Percentiles rank a stretch among this genome's conserved stretches.
Conservation (phyloP, 1,140 invertebrate species). For the Achatina immaculata region DNA sequence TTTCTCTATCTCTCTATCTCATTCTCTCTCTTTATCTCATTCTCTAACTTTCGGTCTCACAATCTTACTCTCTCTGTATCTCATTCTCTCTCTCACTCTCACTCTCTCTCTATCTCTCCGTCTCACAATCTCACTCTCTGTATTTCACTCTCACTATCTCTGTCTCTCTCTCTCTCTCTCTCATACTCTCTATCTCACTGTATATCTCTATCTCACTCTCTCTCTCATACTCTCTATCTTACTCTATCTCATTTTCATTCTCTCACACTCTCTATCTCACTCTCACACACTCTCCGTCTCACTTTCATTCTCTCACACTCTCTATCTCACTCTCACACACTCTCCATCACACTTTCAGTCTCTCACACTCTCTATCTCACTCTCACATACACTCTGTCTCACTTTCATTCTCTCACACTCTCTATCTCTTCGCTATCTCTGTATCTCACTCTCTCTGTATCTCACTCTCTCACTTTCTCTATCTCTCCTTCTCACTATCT, state of each 20-base stretch:
- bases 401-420: background rate
- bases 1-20: background rate
- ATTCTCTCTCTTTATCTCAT: background rate
- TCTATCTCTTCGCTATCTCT: too few relatives aligned
- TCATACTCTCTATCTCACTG: too few relatives aligned
- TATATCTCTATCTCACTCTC: background rate
- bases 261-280: constrained; percentile 13
- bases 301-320: constrained; percentile 27
- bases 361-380: background rate
- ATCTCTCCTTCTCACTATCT: too few relatives aligned
- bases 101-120: constrained; percentile 16
- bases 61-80: too few relatives aligned
- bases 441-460: background rate
- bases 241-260: constrained; percentile 9
- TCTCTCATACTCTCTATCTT: constrained; percentile 28
- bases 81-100: too few relatives aligned
- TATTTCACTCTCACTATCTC: constrained; percentile 30
- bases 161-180: constrained; percentile 2
- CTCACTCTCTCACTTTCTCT: background rate
- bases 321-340: constrained; percentile 19
- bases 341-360: background rate
- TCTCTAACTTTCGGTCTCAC: background rate
- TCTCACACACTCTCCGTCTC: constrained; percentile 17
- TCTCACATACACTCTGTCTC: constrained; percentile 15
- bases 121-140: constrained; percentile 24